Evolutionary conservation across 2,113 vertebrate species (phyloP).

Genomic region (Laterallus jamaicensis): DNA sequence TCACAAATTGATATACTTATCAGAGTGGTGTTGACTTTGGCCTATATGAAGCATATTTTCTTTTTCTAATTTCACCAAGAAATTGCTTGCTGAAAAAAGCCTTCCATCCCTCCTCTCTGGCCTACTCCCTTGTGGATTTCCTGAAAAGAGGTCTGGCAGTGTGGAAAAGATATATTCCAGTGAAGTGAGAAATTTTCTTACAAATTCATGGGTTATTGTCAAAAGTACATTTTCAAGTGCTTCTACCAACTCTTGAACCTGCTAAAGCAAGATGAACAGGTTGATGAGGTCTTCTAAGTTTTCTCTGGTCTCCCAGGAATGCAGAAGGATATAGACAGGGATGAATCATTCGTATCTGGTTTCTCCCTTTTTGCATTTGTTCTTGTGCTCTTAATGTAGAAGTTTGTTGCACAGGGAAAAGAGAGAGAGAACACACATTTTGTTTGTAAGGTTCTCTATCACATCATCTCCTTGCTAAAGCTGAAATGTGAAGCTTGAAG

Average conservation of each 20-base stretch:
- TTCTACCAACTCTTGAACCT: background rate
- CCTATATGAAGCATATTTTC: background rate
- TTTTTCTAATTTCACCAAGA: background rate
- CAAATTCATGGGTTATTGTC: background rate
- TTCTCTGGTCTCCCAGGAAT: background rate
- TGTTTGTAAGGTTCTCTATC: background rate
- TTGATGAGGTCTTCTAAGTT: background rate
- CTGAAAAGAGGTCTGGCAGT: background rate
- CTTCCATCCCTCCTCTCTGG: background rate
- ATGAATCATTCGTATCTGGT: background rate
- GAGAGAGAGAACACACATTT: background rate
- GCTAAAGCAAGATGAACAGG: background rate
- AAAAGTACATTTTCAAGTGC: background rate
- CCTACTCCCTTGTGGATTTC: background rate
- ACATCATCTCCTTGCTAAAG: background rate
- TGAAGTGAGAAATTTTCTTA: background rate
- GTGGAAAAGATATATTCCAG: background rate
- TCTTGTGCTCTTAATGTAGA: background rate
- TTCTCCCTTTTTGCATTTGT: background rate
- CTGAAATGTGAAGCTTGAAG: background rate
- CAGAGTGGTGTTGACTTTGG: background rate
- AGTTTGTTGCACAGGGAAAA: background rate
- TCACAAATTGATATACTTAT: background rate
- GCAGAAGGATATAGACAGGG: background rate
- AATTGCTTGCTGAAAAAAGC: background rate